Conservation (phyloP, 1,140 invertebrate genomes). For the Rhagoletis pomonella region DNA sequence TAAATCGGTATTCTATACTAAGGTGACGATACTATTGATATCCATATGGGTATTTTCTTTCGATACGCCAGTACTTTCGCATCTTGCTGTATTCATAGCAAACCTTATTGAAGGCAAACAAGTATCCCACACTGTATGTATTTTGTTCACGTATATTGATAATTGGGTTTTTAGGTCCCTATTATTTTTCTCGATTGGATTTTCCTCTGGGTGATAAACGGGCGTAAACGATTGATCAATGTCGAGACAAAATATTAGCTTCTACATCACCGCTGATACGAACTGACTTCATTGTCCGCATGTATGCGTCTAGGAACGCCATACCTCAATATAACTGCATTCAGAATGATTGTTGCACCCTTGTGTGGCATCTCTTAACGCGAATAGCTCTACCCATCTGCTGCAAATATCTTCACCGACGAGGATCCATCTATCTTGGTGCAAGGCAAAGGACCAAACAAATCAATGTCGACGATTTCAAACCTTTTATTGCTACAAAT, state of each 20-base stretch:
- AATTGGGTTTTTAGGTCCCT: constrained; percentile 73
- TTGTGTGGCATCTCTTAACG: constrained; percentile 3
- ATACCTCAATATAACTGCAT: constrained; percentile 63
- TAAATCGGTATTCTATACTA: no score
- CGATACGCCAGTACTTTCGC: no score
- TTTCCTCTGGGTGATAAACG: constrained; percentile 72
- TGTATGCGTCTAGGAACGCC: constrained; percentile 59
- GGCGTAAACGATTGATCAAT: constrained; percentile 63
- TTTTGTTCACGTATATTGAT: constrained; percentile 65
- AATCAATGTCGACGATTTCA: constrained; percentile 67
- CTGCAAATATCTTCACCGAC: constrained; percentile 46
- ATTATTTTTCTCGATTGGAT: constrained; percentile 74
- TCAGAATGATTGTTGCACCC: neutral
- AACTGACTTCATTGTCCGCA: constrained; percentile 66
- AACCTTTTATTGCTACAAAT: constrained; percentile 59
- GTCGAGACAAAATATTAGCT: constrained; percentile 55
- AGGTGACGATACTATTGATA: no score
- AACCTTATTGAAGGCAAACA: constrained; percentile 69
- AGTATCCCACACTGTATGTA: constrained; percentile 69
- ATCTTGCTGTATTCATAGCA: no score
- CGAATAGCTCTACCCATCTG: constrained; percentile 37
- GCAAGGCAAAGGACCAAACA: constrained; percentile 54
- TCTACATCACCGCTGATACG: constrained; percentile 60
- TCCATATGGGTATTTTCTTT: no score
- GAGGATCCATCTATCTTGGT: constrained; percentile 37